Percentiles rank a stretch among this genome's conserved stretches.
These are phyloP conservation scores for Tinamus guttatus DNA, from an alignment of 2,113 vertebrate species.

Conservation along the genomic window DNA sequence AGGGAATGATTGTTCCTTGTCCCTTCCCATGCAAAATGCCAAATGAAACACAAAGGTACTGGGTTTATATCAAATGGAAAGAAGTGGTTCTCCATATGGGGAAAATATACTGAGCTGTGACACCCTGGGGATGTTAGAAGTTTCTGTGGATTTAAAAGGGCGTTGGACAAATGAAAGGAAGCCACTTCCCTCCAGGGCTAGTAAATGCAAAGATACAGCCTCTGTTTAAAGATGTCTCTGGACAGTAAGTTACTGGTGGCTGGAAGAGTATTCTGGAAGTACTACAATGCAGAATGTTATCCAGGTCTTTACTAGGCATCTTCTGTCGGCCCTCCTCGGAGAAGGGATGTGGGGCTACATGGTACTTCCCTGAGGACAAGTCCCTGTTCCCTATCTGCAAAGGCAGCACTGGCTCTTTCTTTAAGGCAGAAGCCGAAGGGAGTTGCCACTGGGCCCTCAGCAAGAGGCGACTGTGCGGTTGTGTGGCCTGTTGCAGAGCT, in stretches of 20 bases:
- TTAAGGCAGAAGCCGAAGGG: too few species aligned
- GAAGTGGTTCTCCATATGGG: not conserved
- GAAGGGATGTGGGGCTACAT: not conserved
- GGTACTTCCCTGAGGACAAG: not conserved
- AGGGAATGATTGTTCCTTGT: not conserved
- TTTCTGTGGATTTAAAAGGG: not conserved
- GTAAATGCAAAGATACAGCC: not conserved
- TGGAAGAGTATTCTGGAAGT: not conserved
- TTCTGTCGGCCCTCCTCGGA: not conserved
- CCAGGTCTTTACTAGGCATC: not conserved
- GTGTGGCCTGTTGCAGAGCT: too few species aligned
- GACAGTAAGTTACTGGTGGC: not conserved
- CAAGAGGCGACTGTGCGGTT: too few species aligned
- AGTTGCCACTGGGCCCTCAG: too few species aligned
- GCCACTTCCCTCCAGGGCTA: not conserved
- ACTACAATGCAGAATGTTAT: not conserved
- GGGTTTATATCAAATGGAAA: not conserved
- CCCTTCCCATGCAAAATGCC: not conserved
- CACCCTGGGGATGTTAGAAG: not conserved
- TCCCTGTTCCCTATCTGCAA: not conserved
- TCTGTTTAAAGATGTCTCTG: too few species aligned
- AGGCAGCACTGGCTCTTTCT: too few species aligned
- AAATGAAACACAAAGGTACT: not conserved
- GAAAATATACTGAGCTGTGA: not conserved
- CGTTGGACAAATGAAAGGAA: not conserved